Percentiles rank a stretch among this genome's conserved stretches.
phyloP scores from a whole-genome alignment of 2,113 vertebrate species.

The Gadus macrocephalus region DNA sequence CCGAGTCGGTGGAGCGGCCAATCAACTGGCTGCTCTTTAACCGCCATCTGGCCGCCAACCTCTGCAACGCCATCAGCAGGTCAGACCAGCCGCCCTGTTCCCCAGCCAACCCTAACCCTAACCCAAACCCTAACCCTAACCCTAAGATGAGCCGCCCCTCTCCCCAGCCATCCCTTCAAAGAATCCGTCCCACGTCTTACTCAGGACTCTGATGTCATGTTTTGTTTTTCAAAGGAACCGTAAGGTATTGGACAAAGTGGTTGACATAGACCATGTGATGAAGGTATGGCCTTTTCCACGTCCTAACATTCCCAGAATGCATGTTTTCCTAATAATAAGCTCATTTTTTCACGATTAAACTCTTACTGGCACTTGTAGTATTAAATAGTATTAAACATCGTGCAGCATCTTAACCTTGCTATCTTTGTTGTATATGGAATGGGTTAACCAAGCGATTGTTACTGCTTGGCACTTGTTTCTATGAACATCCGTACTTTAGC shows the following conservation, averaged over 20 bases:
- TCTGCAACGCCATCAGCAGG: slow-evolving; percentile 56
- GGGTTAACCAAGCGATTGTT: no score
- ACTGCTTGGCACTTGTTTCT: no score
- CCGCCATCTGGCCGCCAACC: slow-evolving; percentile 54
- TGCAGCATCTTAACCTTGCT: no score
- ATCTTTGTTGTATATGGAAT: no score
- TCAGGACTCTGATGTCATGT: no score
- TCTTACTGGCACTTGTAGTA: no score
- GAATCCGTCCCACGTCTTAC: no score
- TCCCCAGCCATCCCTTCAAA: neutral
- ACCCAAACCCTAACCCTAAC: no score
- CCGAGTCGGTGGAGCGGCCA: slow-evolving; percentile 72
- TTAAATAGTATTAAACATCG: no score
- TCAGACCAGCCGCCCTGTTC: slow-evolving; percentile 17
- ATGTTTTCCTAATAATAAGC: neutral
- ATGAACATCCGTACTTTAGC: no score
- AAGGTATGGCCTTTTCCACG: slow-evolving; percentile 58
- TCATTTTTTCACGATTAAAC: no score
- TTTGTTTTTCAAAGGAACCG: slow-evolving; percentile 64
- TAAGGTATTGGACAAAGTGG: slow-evolving; percentile 69
- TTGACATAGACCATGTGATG: slow-evolving; percentile 75
- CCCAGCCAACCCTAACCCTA: neutral
- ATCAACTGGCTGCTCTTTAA: slow-evolving; percentile 82
- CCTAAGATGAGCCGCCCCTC: neutral
- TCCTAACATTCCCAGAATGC: neutral